Evolutionary conservation across 1,140 invertebrate genomes (phyloP), one percentile per base, ranked within the genome.

Genomic region (Cyclina sinensis): DNA sequence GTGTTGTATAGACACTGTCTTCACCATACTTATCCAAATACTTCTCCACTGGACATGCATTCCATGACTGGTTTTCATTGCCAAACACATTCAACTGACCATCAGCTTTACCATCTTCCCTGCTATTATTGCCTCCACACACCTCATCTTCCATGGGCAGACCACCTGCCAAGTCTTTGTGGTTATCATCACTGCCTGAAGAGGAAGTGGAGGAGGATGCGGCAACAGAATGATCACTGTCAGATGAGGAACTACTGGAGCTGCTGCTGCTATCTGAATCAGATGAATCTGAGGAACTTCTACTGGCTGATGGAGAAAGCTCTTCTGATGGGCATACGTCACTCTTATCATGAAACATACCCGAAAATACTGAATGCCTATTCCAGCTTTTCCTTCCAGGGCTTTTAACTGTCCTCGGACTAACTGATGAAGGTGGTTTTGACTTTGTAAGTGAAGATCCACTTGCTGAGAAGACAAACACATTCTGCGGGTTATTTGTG

Each of bases 31-130:
- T n/a, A n/a, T n/a, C n/a, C n/a, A n/a, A n/a, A n/a, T n/a, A n/a
- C 62, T 74, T 35, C 5, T 37, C 2, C 18, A 14, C 14, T 27
- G 78, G 78, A 37, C 46, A 27, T 32, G 78, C 78, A 80, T 80
- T 80, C 78, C 78, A 80, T 7, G 78, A 80, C 35, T 35, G 24
- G 24, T 80, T 80, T 7, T 51, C 51, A 59, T 35, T 59, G 1
- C 78, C 78, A 12, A 51, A 80, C 57, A 80, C 48, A 5, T 27
- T 51, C 14, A 78, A 48, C 16, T 2, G n/a, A 7, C 5, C n/a
- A 59, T n/a, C 24, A n/a, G 1, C 27, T 1, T 59, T 24, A 24
- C 59, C 21, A 46, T 14, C 24, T 1, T 79, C 24, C 24, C 12
- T 12, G 5, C n/a, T n/a, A 3, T 14, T 32, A 79, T n/a, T n/a